phyloP scores from a whole-genome alignment of 2,113 vertebrate species.

The Pterocles gutturalis region DNA sequence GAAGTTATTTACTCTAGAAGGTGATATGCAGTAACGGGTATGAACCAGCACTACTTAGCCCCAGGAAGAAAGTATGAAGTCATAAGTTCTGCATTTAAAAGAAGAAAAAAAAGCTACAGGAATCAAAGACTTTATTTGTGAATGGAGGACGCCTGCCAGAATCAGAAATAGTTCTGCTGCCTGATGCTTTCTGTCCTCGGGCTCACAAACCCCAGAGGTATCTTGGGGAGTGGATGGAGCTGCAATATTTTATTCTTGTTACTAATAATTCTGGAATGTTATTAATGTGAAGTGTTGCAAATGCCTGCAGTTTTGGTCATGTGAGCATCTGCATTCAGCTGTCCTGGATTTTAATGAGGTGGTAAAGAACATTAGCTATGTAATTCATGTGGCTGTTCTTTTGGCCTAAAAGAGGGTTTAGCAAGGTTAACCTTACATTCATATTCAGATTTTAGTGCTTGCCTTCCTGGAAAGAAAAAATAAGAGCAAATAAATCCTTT shows the following conservation, averaged over 20 bases:
- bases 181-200: constrained; percentile 6
- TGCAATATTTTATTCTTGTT: neutral
- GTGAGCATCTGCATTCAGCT: constrained; percentile 9
- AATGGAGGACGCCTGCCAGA: neutral
- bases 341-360: constrained; percentile 14
- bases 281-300: neutral
- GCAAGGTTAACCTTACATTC: neutral
- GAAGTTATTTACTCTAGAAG: constrained; percentile 12
- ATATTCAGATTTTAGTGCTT: neutral
- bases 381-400: neutral
- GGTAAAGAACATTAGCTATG: neutral
- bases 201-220: neutral
- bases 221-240: neutral
- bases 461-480: neutral
- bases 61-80: constrained; percentile 24
- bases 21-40: neutral
- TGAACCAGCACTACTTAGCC: neutral
- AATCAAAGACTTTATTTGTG: constrained; percentile 39
- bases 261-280: constrained; percentile 19
- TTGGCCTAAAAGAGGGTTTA: neutral
- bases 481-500: neutral
- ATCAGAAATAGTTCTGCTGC: constrained; percentile 9
- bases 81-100: constrained; percentile 19
- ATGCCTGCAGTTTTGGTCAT: neutral
- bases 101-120: neutral